Evolutionary conservation across 2,113 vertebrate species (phyloP).

Genomic region (Forbesichthys papilliferus): DNA sequence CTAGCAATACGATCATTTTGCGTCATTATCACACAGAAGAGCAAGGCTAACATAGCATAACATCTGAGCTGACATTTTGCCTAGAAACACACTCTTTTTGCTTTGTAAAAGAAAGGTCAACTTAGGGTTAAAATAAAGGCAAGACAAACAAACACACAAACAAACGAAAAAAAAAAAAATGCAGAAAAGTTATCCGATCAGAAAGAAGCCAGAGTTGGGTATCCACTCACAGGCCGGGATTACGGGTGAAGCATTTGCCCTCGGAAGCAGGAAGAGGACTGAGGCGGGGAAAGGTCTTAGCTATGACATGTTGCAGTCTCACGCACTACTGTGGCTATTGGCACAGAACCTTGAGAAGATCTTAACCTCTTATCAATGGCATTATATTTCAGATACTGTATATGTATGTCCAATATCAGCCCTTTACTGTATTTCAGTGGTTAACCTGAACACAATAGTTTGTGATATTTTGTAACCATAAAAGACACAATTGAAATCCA

Average conservation of each 20-base stretch:
- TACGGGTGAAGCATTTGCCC: conserved; percentile 35
- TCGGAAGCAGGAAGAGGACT: conserved; percentile 67
- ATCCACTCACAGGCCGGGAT: conserved; percentile 52
- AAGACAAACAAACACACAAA: conserved; percentile 22
- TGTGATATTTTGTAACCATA: conserved; percentile 33
- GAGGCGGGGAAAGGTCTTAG: conserved; percentile 15
- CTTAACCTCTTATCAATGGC: neutral
- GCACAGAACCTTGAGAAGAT: conserved; percentile 8
- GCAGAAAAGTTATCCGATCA: conserved; percentile 37
- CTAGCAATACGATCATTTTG: conserved; percentile 2
- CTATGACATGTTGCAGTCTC: conserved; percentile 46
- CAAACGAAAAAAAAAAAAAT: conserved; percentile 35
- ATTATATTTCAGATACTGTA: neutral
- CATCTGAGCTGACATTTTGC: conserved; percentile 23
- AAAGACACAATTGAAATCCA: conserved; percentile 57
- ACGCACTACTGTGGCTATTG: conserved; percentile 82
- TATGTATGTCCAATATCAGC: neutral
- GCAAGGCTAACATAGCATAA: conserved; percentile 20
- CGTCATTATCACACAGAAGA: conserved; percentile 26
- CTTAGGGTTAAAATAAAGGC: too few relatives aligned
- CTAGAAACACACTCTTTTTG: conserved; percentile 4
- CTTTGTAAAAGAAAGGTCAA: neutral
- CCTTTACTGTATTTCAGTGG: conserved; percentile 16
- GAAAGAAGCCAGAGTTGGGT: conserved; percentile 51
- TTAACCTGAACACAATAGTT: conserved; percentile 10